phyloP scores from a whole-genome alignment of 1,140 invertebrate species.

The Octopus bimaculoides region DNA sequence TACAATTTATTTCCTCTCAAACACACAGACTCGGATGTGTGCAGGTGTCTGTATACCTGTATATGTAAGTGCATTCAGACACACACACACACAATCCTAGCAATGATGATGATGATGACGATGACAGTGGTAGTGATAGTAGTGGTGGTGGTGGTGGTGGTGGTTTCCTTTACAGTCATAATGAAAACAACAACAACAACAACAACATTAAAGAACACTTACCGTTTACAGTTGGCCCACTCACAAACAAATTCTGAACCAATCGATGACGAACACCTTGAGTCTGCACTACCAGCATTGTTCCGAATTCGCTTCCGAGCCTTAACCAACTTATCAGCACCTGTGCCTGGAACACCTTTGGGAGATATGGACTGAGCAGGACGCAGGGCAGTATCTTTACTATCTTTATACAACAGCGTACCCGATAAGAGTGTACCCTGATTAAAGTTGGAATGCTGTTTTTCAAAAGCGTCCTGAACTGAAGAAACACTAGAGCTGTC shows the following conservation, averaged over 20 bases:
- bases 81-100: no score
- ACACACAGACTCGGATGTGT: no score
- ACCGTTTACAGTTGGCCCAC: slow-evolving; percentile 53
- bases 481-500: slow-evolving; percentile 31
- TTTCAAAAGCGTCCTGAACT: slow-evolving; percentile 10
- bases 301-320: slow-evolving; percentile 38
- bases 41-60: no score
- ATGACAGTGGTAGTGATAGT: no score
- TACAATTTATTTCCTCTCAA: no score
- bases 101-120: no score
- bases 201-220: slow-evolving; percentile 17
- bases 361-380: slow-evolving; percentile 8
- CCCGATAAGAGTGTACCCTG: neutral
- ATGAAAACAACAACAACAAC: no score
- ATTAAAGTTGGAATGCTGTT: slow-evolving; percentile 13
- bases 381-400: neutral
- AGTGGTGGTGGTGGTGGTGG: no score
- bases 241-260: slow-evolving; percentile 51
- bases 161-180: no score
- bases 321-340: slow-evolving; percentile 27
- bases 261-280: slow-evolving; percentile 28
- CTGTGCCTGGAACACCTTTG: slow-evolving; percentile 12
- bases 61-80: no score
- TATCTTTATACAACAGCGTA: slow-evolving; percentile 3
- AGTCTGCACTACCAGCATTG: slow-evolving; percentile 30